Evolutionary conservation across 2,888 invertebrate species (phyloP), one percentile per base, ranked within the genome.

Genomic region (Apocheima hispidaria): DNA sequence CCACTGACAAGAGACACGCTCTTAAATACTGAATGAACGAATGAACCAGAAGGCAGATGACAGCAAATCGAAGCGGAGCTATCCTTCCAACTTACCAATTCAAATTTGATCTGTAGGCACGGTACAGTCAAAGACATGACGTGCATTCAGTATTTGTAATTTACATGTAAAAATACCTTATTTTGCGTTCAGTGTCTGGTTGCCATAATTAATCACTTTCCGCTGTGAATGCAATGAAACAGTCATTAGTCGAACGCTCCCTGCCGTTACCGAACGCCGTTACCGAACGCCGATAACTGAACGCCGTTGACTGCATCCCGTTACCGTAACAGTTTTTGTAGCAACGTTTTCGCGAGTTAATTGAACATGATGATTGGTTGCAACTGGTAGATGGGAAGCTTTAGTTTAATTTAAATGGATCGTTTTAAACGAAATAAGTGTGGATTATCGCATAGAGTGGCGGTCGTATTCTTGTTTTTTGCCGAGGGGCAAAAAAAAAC

Each of bases 211-310:
- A 70, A 70, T 68, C 65, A 68, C 74, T 68, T 69, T 67, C 73
- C 35, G 50, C 62, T 75, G 75, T 76, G 41, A 78, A 79, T 76
- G 74, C 70, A 77, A 79, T 82, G 70, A 74, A 81, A 75, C 73
- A 72, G 67, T 73, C 78, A 79, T 83, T 82, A 82, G 77, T 79
- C 72, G 75, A 72, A 63, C 70, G 52, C 55, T 67, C 69, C 63
- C 68, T 58, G 63, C 51, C 63, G 63, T 67, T 61, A 57, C n/a
- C n/a, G n/a, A n/a, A n/a, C n/a, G n/a, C n/a, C n/a, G n/a, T n/a
- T n/a, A 41, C 57, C 28, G 20, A 55, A 48, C 50, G 44, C 57
- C 26, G 26, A 36, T 58, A 43, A 21, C 41, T 1, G 41, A 40
- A 38, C 43, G 35, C 44, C 35, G 54, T 23, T 44, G 21, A 67